phyloP scores from a whole-genome alignment of 2,113 vertebrate species.

The Marmota monax region DNA sequence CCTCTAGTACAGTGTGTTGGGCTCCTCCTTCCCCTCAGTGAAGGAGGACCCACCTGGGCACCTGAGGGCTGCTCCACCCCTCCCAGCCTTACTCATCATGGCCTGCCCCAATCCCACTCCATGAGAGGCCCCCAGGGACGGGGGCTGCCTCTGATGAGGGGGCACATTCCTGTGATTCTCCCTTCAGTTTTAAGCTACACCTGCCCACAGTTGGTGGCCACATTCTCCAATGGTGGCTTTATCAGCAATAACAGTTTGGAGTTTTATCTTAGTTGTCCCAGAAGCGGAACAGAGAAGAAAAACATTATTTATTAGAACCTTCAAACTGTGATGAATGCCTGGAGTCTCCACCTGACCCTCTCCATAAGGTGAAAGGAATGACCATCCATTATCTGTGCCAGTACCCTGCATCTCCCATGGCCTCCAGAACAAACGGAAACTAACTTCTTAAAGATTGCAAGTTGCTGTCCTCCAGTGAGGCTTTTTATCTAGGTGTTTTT shows the following conservation, averaged over 20 bases:
- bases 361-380: background rate
- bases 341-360: background rate
- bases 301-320: background rate
- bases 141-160: fast-evolving
- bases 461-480: background rate
- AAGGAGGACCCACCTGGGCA: background rate
- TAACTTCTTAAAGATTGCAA: background rate
- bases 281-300: background rate
- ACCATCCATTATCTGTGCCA: background rate
- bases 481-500: background rate
- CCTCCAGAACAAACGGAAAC: background rate
- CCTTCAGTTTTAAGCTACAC: fast-evolving
- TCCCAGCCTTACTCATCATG: fast-evolving
- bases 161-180: fast-evolving
- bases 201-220: fast-evolving
- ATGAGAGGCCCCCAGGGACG: fast-evolving
- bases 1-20: background rate
- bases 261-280: background rate
- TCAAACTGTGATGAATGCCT: fast-evolving
- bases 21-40: background rate
- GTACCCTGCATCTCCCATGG: background rate
- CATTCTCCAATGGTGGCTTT: background rate
- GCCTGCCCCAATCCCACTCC: background rate
- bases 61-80: background rate
- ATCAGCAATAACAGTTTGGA: background rate